These are phyloP conservation scores for Drosophila parthenogenetica DNA, from an alignment of 2,888 invertebrate species.

Conservation along the genomic window DNA sequence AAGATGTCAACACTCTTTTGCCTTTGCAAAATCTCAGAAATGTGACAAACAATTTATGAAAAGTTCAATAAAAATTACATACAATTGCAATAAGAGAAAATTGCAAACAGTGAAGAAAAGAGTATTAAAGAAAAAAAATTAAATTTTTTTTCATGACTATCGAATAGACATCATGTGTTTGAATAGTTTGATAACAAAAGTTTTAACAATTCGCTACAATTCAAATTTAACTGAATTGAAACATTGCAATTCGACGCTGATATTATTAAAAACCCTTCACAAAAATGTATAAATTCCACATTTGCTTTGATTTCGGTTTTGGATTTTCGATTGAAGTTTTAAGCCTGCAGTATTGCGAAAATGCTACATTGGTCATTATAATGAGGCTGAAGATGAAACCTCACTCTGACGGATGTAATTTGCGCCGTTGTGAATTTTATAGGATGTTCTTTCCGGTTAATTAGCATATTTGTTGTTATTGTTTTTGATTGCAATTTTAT, in stretches of 20 bases:
- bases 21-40: constrained; percentile 36
- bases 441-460: constrained; percentile 69
- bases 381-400: constrained; percentile 27
- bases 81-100: constrained; percentile 20
- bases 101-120: constrained; percentile 4
- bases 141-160: constrained; percentile 7
- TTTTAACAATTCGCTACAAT: constrained; percentile 72
- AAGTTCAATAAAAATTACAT: constrained; percentile 12
- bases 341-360: constrained; percentile 56
- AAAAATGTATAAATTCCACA: constrained; percentile 70
- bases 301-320: constrained; percentile 59
- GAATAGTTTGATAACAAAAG: constrained; percentile 70
- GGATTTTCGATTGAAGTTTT: constrained; percentile 8
- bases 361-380: constrained; percentile 47
- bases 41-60: constrained; percentile 61
- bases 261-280: constrained; percentile 69
- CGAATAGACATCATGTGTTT: constrained; percentile 65
- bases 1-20: constrained; percentile 16
- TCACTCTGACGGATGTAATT: constrained; percentile 64
- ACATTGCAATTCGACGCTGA: constrained; percentile 37
- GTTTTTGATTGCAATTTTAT: constrained; percentile 55
- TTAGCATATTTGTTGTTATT: constrained; percentile 73
- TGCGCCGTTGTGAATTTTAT: constrained; percentile 41
- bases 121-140: constrained; percentile 22
- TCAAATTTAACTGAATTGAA: constrained; percentile 51